Conservation (phyloP, 2,113 vertebrate species). For the Peromyscus polionotus region DNA sequence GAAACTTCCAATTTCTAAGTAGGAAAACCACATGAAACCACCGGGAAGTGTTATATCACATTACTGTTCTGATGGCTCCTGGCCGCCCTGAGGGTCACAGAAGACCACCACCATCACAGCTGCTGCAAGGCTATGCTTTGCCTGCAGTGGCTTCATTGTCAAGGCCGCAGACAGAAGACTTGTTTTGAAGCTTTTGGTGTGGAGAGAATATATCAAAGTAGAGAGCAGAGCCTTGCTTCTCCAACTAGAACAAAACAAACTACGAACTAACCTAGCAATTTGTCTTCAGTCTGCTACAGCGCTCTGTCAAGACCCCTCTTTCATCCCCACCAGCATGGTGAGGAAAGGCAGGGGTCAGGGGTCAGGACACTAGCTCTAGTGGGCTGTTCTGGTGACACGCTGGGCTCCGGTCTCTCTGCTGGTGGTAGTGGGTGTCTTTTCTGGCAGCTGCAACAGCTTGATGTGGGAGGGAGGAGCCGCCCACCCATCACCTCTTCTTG, state of each 20-base stretch:
- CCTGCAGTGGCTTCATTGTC: fast-evolving
- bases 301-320: not conserved
- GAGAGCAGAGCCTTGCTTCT: not conserved
- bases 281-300: not conserved
- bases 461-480: not conserved
- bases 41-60: not conserved
- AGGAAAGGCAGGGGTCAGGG: not conserved
- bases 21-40: slow-evolving; percentile 38
- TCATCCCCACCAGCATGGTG: not conserved
- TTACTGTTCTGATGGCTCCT: not conserved
- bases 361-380: not conserved
- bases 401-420: not conserved
- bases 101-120: not conserved
- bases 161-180: not conserved
- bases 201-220: not conserved
- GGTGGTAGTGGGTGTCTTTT: slow-evolving; percentile 28
- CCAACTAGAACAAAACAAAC: not conserved
- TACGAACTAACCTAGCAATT: not conserved
- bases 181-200: not conserved
- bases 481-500: slow-evolving; percentile 97
- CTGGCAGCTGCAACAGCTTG: slow-evolving; percentile 16
- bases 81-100: slow-evolving; percentile 26
- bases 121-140: not conserved
- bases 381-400: not conserved
- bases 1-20: slow-evolving; percentile 35